A percentile compares a stretch with the other conserved stretches of the same genome.
These are phyloP conservation scores for Heliconius erato DNA, from an alignment of 2,888 invertebrate species.

Conservation along the genomic window DNA sequence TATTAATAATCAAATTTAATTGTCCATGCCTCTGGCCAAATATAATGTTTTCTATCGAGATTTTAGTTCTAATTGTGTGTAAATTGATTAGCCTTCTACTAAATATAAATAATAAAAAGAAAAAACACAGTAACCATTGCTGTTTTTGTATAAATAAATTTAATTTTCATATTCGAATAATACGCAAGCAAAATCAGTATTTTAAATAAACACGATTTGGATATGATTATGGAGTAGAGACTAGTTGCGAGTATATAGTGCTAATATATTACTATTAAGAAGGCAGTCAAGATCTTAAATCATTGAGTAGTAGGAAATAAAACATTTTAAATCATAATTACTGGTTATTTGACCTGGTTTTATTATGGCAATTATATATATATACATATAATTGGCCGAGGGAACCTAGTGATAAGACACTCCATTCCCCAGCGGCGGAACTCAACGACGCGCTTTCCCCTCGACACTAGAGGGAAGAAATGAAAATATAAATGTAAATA, in stretches of 20 bases:
- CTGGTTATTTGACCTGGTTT: conserved; percentile 45
- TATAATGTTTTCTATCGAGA: conserved; percentile 42
- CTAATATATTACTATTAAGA: conserved; percentile 48
- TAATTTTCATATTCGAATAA: background rate
- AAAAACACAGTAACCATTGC: conserved; percentile 23
- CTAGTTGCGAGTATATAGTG: conserved; percentile 31
- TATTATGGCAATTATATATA: conserved; percentile 41
- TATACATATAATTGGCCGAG: too few relatives aligned
- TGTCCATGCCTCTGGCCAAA: conserved; percentile 55
- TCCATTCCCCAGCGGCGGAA: too few relatives aligned
- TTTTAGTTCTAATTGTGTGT: conserved; percentile 37
- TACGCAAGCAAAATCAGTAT: background rate
- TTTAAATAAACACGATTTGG: background rate
- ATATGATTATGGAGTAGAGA: background rate
- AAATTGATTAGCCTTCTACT: conserved; percentile 31
- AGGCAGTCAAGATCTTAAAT: conserved; percentile 51
- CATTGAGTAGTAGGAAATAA: conserved; percentile 48
- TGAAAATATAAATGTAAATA: too few relatives aligned
- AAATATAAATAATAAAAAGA: background rate
- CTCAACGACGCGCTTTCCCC: too few relatives aligned
- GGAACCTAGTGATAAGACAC: too few relatives aligned
- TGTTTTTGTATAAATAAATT: background rate
- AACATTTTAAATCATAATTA: conserved; percentile 47
- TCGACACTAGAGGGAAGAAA: too few relatives aligned
- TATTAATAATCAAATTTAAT: conserved; percentile 55